Evolutionary conservation across 2,113 vertebrate species (phyloP).

Genomic region (Actinemys pallida): DNA sequence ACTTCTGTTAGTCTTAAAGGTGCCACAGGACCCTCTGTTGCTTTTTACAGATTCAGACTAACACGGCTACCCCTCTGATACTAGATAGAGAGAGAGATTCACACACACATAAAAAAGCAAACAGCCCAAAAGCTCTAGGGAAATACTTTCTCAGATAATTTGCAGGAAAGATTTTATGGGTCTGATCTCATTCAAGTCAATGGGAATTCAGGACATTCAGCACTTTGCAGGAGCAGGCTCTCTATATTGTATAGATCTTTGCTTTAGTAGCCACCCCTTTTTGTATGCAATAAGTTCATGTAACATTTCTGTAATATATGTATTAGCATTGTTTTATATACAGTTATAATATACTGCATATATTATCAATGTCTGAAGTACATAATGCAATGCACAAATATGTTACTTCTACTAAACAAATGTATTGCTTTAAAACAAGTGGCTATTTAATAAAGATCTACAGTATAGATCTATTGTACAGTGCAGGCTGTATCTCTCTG

Average conservation of each 20-base stretch:
- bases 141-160: background rate
- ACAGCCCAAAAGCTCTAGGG: background rate
- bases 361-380: background rate
- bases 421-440: background rate
- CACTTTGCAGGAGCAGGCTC: background rate
- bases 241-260: background rate
- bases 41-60: too few relatives aligned
- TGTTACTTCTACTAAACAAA: background rate
- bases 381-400: background rate
- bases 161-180: background rate
- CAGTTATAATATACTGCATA: background rate
- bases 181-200: background rate
- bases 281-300: background rate
- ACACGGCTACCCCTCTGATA: too few relatives aligned
- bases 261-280: background rate
- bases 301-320: background rate
- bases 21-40: too few relatives aligned
- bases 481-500: background rate
- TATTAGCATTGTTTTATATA: background rate
- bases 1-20: too few relatives aligned
- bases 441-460: background rate
- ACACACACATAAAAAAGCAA: background rate
- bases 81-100: background rate
- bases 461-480: background rate
- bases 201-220: background rate